phyloP scores from a whole-genome alignment of 2,888 invertebrate genomes.

The Ptychoptera contaminata region DNA sequence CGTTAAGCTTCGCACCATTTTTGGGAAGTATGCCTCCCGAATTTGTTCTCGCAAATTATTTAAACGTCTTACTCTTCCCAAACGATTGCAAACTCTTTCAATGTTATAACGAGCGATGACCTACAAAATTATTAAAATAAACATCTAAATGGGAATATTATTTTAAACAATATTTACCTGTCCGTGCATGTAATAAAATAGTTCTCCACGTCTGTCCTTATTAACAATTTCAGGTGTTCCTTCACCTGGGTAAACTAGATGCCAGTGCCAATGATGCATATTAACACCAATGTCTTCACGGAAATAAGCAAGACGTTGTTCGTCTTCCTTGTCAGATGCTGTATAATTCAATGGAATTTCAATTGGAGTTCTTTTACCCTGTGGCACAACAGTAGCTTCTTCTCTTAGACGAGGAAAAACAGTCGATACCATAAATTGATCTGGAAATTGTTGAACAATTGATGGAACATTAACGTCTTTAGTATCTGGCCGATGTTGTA shows the following conservation, averaged over 20 bases:
- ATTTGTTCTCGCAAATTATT: constrained; percentile 17
- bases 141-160: not conserved
- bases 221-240: constrained; percentile 39
- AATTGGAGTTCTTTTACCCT: constrained; percentile 33
- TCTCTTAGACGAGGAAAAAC: constrained; percentile 48
- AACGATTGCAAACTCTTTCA: constrained; percentile 20
- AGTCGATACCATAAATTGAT: constrained; percentile 55
- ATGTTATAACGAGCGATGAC: constrained; percentile 18
- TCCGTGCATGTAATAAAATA: constrained; percentile 66
- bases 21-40: constrained; percentile 22
- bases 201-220: constrained; percentile 61
- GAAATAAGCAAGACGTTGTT: constrained; percentile 62
- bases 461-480: constrained; percentile 50
- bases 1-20: constrained; percentile 17
- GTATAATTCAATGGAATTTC: constrained; percentile 52
- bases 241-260: constrained; percentile 57
- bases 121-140: not conserved
- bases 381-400: constrained; percentile 39
- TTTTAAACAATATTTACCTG: constrained; percentile 15
- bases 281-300: constrained; percentile 72
- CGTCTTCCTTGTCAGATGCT: constrained; percentile 47
- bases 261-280: constrained; percentile 86
- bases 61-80: constrained; percentile 16
- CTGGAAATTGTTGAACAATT: constrained; percentile 56
- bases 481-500: constrained; percentile 36